A percentile compares a stretch with the other conserved stretches of the same genome.
Conservation (phyloP, 2,888 invertebrate genomes). For the Lumbricus terrestris region DNA sequence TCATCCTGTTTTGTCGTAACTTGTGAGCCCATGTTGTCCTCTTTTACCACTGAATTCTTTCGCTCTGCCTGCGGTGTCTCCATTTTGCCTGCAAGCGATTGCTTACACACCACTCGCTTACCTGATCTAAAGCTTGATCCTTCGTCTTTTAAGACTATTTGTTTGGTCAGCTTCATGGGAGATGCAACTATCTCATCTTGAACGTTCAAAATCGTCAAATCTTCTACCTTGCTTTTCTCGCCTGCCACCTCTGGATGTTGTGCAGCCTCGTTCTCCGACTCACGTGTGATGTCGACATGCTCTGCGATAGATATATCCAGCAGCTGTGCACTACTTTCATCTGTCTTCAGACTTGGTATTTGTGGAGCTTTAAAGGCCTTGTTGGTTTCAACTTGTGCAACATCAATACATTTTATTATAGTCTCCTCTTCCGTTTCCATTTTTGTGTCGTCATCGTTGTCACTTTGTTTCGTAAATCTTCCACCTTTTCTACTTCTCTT, state of each 20-base stretch:
- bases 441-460: not conserved
- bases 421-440: not conserved
- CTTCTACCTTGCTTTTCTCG: not conserved
- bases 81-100: not conserved
- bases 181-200: not conserved
- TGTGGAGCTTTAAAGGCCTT: not conserved
- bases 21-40: not conserved
- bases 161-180: not conserved
- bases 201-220: not conserved
- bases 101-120: not conserved
- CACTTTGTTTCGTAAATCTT: not conserved
- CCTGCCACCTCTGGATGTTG: not conserved
- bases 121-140: not conserved
- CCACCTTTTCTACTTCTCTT: not conserved
- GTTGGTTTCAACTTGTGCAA: not conserved
- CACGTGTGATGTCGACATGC: not conserved
- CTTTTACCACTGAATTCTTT: not conserved
- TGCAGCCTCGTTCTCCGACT: not conserved
- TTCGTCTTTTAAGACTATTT: not conserved
- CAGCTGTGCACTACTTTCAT: not conserved
- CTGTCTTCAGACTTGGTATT: not conserved
- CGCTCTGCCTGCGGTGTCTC: not conserved
- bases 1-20: not conserved
- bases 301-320: not conserved
- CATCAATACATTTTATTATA: not conserved